phyloP scores from a whole-genome alignment of 2,113 vertebrate species.

The Eulacestoma nigropectus region DNA sequence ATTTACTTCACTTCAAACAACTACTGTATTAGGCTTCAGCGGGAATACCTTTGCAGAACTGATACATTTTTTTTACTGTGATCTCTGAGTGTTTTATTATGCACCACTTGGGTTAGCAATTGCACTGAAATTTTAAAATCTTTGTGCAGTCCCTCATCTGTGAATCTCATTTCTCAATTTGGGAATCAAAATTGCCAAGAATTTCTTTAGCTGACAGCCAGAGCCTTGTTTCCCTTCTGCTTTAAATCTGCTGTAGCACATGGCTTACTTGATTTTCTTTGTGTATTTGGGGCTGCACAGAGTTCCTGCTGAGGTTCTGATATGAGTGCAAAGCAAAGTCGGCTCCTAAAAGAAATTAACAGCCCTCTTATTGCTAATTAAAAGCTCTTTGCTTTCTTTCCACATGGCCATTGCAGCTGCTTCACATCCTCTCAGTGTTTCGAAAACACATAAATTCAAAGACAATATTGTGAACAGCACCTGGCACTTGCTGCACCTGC shows the following conservation, averaged over 20 bases:
- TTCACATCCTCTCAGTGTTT: constrained; percentile 75
- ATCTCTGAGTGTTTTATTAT: neutral
- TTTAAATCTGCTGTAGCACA: constrained; percentile 44
- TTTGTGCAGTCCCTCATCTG: neutral
- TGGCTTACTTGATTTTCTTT: constrained; percentile 44
- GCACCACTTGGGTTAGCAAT: neutral
- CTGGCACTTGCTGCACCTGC: constrained; percentile 87
- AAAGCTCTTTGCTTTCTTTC: constrained; percentile 91
- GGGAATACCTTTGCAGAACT: neutral
- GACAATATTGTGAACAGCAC: constrained; percentile 83
- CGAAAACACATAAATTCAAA: constrained; percentile 87
- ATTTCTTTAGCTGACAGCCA: constrained; percentile 36
- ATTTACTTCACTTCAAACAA: neutral
- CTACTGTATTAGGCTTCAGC: neutral
- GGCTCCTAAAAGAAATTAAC: constrained; percentile 84
- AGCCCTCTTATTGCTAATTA: constrained; percentile 90
- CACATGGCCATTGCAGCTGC: constrained; percentile 88
- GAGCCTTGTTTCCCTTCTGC: neutral
- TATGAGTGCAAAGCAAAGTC: constrained; percentile 64
- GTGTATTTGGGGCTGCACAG: constrained; percentile 49
- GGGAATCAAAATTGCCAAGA: constrained; percentile 38
- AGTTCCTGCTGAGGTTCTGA: constrained; percentile 68
- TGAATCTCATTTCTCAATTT: neutral
- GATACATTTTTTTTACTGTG: neutral
- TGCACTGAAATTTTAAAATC: neutral